Conservation (phyloP, 2,113 vertebrate species). For the Tauraco erythrolophus region DNA sequence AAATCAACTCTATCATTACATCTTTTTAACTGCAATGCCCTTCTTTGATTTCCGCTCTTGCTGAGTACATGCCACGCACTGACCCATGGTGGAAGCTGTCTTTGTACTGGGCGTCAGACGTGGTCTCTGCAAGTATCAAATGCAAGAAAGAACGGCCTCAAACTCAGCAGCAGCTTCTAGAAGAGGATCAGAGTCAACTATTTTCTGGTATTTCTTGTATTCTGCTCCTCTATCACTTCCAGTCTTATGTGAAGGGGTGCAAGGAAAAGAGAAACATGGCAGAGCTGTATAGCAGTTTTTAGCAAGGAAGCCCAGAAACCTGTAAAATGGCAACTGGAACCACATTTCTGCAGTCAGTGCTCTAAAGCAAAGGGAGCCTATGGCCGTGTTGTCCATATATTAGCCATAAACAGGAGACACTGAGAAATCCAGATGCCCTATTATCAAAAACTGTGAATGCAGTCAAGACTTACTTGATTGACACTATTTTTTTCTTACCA, state of each 20-base stretch:
- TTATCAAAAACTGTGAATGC: neutral
- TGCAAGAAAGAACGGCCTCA: neutral
- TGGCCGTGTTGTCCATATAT: rapidly evolving
- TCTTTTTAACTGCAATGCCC: conserved; percentile 1
- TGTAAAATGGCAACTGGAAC: neutral
- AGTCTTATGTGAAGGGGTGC: neutral
- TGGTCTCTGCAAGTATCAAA: neutral
- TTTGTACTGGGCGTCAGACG: neutral
- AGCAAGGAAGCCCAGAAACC: neutral
- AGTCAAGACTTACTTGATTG: neutral
- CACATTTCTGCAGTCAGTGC: neutral
- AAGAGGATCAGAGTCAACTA: neutral
- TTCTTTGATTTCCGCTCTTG: neutral
- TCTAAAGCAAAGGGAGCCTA: neutral
- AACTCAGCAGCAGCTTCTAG: neutral
- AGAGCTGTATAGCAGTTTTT: neutral
- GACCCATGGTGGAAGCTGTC: neutral
- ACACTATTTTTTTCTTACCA: neutral
- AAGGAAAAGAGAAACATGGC: neutral
- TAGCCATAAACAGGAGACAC: neutral
- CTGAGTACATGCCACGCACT: neutral
- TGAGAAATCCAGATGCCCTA: neutral
- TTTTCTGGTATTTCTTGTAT: neutral
- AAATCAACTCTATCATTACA: neutral
- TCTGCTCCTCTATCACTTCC: neutral